Base-by-base conservation (phyloP, 2,113 vertebrate species). In the Pelecanoides urinatrix region DNA sequence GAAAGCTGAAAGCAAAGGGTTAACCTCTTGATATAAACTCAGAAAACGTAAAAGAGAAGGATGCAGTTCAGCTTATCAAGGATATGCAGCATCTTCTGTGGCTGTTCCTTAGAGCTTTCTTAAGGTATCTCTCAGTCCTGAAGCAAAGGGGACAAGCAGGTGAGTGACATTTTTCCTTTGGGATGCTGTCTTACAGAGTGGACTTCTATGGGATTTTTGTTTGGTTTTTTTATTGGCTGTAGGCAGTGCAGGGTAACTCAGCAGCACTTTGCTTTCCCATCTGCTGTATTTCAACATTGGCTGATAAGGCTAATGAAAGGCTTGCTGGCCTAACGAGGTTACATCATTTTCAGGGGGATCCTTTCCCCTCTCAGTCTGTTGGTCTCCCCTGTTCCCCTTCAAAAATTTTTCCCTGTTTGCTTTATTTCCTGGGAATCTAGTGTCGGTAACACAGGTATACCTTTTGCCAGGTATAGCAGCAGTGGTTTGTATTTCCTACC, bases 91-190 rank as follows among this genome's bases (percentile, higher is more conserved):
- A 30, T 52, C 36, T 67, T 78, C 76, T 63, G 34, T 83, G 50
- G 19, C 86, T 88, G 50, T 55, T 96, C 86, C 88, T 95, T 78
- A 61, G 83, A 95, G 91, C 83, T 95, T 92, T 96, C 84, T 61
- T 72, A 67, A 87, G 47, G 49, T 73, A 68, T 87, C 26, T 73
- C 59, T 81, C 76, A 68, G 47, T 40, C 61, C 61, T 40, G 40
- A 79, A 92, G 56, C 76, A 81, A 83, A 74, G 67, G 67, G n/a
- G 55, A 86, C 49, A 62, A 80, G 47, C 29, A 72, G 52, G 32
- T 84, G 76, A 94, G 70, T 96, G 89, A 68, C 89, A 65, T 81
- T 92, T 47, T 84, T 44, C 83, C 65, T 81, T n/a, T 63, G 61
- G 80, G 52, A 72, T 94, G 40, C 73, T 91, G 47, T 63, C 47